A percentile compares a stretch with the other conserved stretches of the same genome.
Evolutionary conservation across 30 jellyfish, hydroid and myxozoan genomes (phyloP).

Genomic region (Aurelia sp.): DNA sequence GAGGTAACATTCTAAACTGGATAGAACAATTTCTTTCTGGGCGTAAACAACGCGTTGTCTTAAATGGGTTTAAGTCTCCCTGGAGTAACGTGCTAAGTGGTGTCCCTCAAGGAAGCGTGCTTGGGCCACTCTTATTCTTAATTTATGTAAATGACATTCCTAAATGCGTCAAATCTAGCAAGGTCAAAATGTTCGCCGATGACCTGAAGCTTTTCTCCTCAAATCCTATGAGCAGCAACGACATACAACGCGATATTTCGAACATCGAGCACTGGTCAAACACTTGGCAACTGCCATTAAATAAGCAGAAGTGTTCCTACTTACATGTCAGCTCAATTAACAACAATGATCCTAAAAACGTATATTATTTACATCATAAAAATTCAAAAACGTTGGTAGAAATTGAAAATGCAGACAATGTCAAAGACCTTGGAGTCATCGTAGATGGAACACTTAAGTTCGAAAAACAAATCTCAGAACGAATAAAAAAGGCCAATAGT

Average conservation of each 20-base stretch:
- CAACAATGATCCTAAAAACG: slow-evolving; percentile 1
- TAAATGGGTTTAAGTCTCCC: slow-evolving; percentile 18
- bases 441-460: too few relatives aligned
- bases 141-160: background rate
- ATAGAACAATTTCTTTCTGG: slow-evolving; percentile 26
- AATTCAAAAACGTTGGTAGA: background rate
- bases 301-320: background rate
- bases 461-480: too few relatives aligned
- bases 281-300: slow-evolving; percentile 26
- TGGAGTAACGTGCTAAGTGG: slow-evolving; percentile 9
- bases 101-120: too few relatives aligned
- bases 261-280: slow-evolving; percentile 16
- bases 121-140: too few relatives aligned
- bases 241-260: slow-evolving; percentile 8
- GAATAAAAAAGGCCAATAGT: too few relatives aligned
- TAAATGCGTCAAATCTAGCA: slow-evolving; percentile 7
- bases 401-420: too few relatives aligned
- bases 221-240: background rate
- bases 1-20: slow-evolving; percentile 27
- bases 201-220: slow-evolving; percentile 27
- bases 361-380: background rate
- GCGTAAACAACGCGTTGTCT: slow-evolving; percentile 26
- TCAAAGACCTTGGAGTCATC: too few relatives aligned
- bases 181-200: slow-evolving; percentile 34
- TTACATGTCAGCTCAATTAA: background rate